Conservation (phyloP, 2,113 vertebrate genomes). For the Ciconia stormi region DNA sequence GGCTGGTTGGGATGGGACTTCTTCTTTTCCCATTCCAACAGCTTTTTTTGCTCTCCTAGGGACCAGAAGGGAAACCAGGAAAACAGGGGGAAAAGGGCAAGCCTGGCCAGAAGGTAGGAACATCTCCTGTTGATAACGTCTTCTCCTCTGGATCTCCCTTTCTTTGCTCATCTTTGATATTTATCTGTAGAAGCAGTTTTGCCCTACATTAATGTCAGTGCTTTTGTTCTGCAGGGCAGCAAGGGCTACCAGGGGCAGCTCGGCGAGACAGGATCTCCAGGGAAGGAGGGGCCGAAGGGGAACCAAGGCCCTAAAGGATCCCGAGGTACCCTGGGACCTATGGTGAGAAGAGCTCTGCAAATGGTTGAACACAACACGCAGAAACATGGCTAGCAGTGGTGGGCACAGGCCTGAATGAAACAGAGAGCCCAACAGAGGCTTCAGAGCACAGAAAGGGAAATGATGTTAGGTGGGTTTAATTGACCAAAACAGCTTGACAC, state of each 20-base stretch:
- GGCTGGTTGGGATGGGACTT: neutral
- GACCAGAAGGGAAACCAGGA: conserved; percentile 93
- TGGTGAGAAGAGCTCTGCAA: conserved; percentile 79
- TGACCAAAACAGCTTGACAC: neutral
- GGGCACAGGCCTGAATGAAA: neutral
- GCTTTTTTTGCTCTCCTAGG: conserved; percentile 71
- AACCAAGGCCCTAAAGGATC: conserved; percentile 93
- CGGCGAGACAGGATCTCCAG: conserved; percentile 88
- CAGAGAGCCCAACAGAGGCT: neutral
- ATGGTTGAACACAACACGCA: neutral
- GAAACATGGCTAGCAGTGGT: neutral
- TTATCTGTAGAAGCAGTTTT: neutral
- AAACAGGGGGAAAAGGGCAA: conserved; percentile 91
- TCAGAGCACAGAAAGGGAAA: neutral
- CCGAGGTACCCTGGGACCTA: conserved; percentile 92
- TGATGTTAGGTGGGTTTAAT: neutral
- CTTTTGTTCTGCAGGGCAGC: conserved; percentile 79
- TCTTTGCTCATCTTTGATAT: neutral
- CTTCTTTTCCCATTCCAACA: neutral
- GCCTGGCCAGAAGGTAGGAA: conserved; percentile 87
- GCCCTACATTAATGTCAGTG: neutral
- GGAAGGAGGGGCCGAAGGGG: conserved; percentile 85
- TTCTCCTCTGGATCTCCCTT: neutral
- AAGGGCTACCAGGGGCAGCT: conserved; percentile 93
- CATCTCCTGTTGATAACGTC: neutral